Percentiles rank a stretch among this genome's conserved stretches.
Evolutionary conservation across 2,113 vertebrate genomes (phyloP).

Genomic region (Thomomys bottae): DNA sequence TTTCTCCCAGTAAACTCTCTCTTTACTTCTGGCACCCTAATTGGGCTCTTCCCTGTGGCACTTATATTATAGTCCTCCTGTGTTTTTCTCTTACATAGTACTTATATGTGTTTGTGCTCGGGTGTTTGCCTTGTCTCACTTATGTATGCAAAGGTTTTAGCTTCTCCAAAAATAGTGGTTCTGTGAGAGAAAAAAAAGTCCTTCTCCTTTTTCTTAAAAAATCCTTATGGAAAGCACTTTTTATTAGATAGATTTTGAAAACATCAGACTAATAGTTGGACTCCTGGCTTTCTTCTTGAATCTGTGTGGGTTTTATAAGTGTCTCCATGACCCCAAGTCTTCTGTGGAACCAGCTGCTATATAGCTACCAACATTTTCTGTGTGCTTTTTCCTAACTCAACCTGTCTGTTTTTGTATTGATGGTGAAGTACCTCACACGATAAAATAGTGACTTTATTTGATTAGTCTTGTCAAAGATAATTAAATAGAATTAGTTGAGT

Average conservation of each 20-base stretch:
- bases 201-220: background rate
- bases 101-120: background rate
- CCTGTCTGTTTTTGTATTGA: constrained; percentile 10
- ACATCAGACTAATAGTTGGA: background rate
- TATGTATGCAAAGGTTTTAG: background rate
- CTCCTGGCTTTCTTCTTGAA: background rate
- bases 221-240: constrained; percentile 9
- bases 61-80: fast-evolving
- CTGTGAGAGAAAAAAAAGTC: background rate
- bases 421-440: constrained; percentile 5
- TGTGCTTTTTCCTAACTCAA: background rate
- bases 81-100: background rate
- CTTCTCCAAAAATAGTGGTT: background rate
- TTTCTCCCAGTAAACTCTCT: background rate
- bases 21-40: background rate
- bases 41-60: background rate
- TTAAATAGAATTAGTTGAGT: constrained; percentile 61
- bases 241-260: constrained; percentile 28
- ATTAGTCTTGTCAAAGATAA: constrained; percentile 60
- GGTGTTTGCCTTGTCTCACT: background rate
- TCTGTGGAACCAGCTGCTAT: background rate
- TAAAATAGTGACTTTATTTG: constrained; percentile 64
- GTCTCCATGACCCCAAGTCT: background rate
- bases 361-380: background rate
- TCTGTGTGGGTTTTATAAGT: background rate